Evolutionary conservation across 2,888 invertebrate genomes (phyloP), one percentile per base, ranked within the genome.

Genomic region (Stratiomys singularior): DNA sequence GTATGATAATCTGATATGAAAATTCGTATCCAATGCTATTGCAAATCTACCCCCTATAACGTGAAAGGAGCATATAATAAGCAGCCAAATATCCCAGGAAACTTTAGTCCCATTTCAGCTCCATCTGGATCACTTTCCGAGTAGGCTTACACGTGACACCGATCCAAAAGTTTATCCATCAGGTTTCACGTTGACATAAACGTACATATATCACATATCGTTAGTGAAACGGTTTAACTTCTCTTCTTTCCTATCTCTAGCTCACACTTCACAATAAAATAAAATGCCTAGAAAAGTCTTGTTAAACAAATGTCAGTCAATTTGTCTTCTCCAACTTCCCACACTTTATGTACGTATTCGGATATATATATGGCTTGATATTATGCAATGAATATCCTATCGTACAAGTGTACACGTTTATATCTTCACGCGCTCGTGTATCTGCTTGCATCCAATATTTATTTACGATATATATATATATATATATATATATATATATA

Each of bases 231-330:
- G n/a, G 28, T 67, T 67, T 21, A 67, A 67, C 67, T 30, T 66
- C 21, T 67, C 67, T 3, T 67, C n/a, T 64, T 44, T 13, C 21
- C 21, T 21, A 27, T 64, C 27, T 67, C 67, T 46, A 1, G n/a
- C 63, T 23, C 25, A 27, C n/a, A 28, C 3, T 64, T 37, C 18
- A 30, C 21, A 46, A 21, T 67, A 18, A 21, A 44, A 67, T 37
- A n/a, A 37, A 15, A 37, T 60, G 60, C 25, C 21, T 60, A 60
- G 60, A 60, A 60, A 60, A 60, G 0, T 60, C 13, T 25, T 67
- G 67, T 67, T 67, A 67, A 30, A 67, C 23, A 67, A 67, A 67
- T 67, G 67, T 67, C 44, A 13, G 44, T 44, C 67, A 67, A 67
- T 67, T 67, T 67, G 44, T 67, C 67, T 37, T 67, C 1, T 21